Conservation (phyloP, 92 coral and sea anemone species). For the Anthopleura xanthogrammica region DNA sequence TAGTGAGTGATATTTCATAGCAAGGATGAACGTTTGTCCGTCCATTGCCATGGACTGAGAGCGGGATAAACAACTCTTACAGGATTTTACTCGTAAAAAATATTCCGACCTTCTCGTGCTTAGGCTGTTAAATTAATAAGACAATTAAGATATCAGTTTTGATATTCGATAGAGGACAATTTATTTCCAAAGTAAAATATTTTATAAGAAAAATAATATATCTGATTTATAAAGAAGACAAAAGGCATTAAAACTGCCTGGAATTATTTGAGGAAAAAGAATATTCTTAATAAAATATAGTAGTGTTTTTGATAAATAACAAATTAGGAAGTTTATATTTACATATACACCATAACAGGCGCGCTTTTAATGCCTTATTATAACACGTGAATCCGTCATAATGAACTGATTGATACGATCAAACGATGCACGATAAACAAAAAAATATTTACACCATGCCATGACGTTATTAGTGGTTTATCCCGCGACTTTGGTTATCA, state of each 20-base stretch:
- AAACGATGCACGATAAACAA: neutral
- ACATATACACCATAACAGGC: neutral
- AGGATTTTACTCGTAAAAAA: too few relatives aligned
- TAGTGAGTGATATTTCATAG: too few relatives aligned
- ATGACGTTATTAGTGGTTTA: neutral
- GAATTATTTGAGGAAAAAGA: neutral
- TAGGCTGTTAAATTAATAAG: neutral
- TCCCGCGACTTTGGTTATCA: neutral
- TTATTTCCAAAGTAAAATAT: neutral
- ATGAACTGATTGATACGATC: neutral
- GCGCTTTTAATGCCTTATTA: neutral
- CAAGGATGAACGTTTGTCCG: too few relatives aligned
- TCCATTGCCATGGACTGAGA: too few relatives aligned
- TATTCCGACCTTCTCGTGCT: neutral
- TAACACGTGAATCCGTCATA: neutral
- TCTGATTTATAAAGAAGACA: neutral
- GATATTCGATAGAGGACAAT: neutral
- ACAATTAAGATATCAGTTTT: neutral
- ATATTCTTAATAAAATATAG: conserved; percentile 1
- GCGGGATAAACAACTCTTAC: too few relatives aligned
- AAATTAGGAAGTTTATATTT: neutral
- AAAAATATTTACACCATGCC: neutral
- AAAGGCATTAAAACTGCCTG: neutral
- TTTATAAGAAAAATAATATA: conserved; percentile 10
- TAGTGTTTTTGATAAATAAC: neutral